These are phyloP conservation scores for Gymnothorax javanicus DNA, from an alignment of 2,797 vertebrate species.

Conservation along the genomic window DNA sequence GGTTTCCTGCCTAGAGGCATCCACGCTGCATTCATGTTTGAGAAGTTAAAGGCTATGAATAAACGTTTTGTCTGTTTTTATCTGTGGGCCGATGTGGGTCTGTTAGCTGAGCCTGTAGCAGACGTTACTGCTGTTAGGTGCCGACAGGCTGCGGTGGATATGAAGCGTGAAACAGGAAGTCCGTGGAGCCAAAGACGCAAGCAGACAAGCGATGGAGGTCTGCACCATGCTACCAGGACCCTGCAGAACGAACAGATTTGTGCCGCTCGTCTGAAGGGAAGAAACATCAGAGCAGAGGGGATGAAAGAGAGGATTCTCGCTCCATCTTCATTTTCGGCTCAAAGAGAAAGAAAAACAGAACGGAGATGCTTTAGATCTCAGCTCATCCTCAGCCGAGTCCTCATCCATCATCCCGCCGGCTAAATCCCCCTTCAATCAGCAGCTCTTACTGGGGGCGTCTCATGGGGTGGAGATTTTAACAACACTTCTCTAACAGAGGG, in stretches of 20 bases:
- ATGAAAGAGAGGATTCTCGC: conserved; percentile 41
- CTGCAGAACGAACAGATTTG: conserved; percentile 66
- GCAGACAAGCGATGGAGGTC: neutral
- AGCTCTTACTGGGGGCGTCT: conserved; percentile 40
- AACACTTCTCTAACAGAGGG: conserved; percentile 43
- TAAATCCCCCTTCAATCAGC: conserved; percentile 60
- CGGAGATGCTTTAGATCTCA: conserved; percentile 65
- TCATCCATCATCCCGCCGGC: conserved; percentile 72
- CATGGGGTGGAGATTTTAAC: conserved; percentile 51
- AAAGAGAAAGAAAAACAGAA: conserved; percentile 61
- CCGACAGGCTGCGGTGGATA: neutral
- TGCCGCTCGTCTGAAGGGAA: conserved; percentile 59
- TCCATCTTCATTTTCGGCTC: conserved; percentile 73
- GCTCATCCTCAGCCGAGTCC: conserved; percentile 64
- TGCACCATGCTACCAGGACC: conserved; percentile 43
- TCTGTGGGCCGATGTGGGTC: neutral
- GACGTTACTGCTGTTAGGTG: neutral
- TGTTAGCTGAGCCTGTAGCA: neutral
- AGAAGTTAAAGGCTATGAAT: neutral
- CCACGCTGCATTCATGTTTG: neutral
- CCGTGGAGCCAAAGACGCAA: conserved; percentile 50
- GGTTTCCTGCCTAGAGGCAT: neutral
- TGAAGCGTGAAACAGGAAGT: neutral
- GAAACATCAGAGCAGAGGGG: conserved; percentile 45
- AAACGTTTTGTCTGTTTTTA: neutral